These are phyloP conservation scores for Otus sunia DNA, from an alignment of 2,113 vertebrate genomes.

Conservation along the genomic window DNA sequence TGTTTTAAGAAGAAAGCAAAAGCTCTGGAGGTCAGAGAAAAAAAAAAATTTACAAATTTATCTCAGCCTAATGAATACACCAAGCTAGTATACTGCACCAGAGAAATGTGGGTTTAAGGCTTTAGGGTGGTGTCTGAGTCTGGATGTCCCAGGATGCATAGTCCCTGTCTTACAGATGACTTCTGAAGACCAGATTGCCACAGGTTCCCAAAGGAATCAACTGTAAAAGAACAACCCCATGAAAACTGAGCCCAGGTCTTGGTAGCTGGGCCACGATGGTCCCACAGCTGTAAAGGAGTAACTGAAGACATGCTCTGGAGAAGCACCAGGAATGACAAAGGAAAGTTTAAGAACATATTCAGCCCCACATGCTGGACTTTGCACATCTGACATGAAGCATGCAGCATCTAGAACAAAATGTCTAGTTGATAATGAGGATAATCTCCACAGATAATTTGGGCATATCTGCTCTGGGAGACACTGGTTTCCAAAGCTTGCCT, in stretches of 20 bases:
- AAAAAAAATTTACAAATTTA: background rate
- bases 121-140: background rate
- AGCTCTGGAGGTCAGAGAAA: background rate
- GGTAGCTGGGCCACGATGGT: background rate
- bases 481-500: background rate
- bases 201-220: background rate
- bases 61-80: background rate
- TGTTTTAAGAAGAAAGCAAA: background rate
- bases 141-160: background rate
- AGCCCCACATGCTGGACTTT: background rate
- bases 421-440: background rate
- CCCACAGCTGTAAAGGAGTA: background rate
- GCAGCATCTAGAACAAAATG: background rate
- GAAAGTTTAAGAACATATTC: background rate
- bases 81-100: background rate
- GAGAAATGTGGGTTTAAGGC: background rate
- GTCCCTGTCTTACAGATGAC: background rate
- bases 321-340: background rate
- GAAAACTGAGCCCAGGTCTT: background rate
- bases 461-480: background rate
- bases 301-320: background rate
- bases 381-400: background rate
- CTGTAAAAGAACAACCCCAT: background rate
- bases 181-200: background rate
- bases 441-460: background rate